These are phyloP conservation scores for Myotis davidii DNA, from an alignment of 2,113 vertebrate species.

Conservation along the genomic window DNA sequence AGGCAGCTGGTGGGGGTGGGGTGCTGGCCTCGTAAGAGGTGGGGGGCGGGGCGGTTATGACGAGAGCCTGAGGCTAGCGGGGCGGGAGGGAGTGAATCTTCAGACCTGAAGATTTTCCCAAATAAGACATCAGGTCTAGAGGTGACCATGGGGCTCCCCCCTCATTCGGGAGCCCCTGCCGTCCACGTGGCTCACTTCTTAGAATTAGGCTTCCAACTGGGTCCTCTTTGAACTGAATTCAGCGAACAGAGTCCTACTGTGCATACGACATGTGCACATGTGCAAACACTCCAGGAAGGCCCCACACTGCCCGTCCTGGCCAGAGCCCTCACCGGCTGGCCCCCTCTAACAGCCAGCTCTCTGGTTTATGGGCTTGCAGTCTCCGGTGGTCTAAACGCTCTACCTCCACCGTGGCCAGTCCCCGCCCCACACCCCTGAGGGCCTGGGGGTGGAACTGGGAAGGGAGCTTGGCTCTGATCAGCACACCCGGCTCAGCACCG, in stretches of 20 bases:
- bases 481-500: neutral
- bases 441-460: no score
- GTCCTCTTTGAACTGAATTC: neutral
- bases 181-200: neutral
- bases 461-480: fast-evolving
- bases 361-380: neutral
- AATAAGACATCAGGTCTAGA: neutral
- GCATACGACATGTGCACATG: fast-evolving
- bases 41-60: neutral
- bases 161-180: no score
- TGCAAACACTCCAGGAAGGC: neutral
- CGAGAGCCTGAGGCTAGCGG: neutral
- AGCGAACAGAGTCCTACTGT: neutral
- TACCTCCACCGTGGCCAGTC: neutral
- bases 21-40: neutral
- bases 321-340: neutral
- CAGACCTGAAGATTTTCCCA: neutral
- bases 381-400: neutral
- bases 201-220: neutral
- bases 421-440: no score
- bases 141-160: neutral
- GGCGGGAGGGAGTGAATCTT: no score
- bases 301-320: neutral
- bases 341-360: neutral
- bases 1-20: neutral